phyloP scores from a whole-genome alignment of 1,140 invertebrate genomes.

The Drosophila bifasciata region DNA sequence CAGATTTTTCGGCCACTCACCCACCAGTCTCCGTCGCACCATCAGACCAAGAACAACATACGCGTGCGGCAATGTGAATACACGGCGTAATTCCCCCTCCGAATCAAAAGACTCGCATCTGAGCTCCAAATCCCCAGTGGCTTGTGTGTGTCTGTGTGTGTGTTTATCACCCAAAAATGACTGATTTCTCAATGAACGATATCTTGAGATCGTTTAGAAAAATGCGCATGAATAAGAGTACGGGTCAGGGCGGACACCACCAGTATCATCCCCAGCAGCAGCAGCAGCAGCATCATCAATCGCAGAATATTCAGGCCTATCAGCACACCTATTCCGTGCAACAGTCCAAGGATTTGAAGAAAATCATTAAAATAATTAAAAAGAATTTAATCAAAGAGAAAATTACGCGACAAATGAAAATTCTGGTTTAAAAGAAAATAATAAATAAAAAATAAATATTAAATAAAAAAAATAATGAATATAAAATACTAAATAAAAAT shows the following conservation, averaged over 20 bases:
- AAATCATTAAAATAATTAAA: slow-evolving; percentile 74
- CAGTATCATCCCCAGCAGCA: slow-evolving; percentile 41
- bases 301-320: slow-evolving; percentile 35
- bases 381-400: slow-evolving; percentile 73
- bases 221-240: slow-evolving; percentile 74
- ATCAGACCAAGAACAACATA: slow-evolving; percentile 65
- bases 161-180: slow-evolving; percentile 55
- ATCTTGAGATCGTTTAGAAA: slow-evolving; percentile 78
- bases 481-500: background rate
- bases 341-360: slow-evolving; percentile 67
- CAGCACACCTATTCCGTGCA: slow-evolving; percentile 39
- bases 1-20: slow-evolving; percentile 73
- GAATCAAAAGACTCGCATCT: too few species aligned
- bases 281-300: slow-evolving; percentile 30
- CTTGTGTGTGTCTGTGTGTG: slow-evolving; percentile 28
- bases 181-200: slow-evolving; percentile 75
- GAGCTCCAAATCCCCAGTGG: background rate
- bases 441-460: slow-evolving; percentile 10
- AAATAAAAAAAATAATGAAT: slow-evolving; percentile 4
- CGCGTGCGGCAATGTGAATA: slow-evolving; percentile 62
- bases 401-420: slow-evolving; percentile 68
- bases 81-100: background rate
- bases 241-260: slow-evolving; percentile 56
- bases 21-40: slow-evolving; percentile 75
- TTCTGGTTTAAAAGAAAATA: slow-evolving; percentile 52